These are phyloP conservation scores for Pristionchus arcanus DNA, from an alignment of 2,888 invertebrate genomes.

Conservation along the genomic window DNA sequence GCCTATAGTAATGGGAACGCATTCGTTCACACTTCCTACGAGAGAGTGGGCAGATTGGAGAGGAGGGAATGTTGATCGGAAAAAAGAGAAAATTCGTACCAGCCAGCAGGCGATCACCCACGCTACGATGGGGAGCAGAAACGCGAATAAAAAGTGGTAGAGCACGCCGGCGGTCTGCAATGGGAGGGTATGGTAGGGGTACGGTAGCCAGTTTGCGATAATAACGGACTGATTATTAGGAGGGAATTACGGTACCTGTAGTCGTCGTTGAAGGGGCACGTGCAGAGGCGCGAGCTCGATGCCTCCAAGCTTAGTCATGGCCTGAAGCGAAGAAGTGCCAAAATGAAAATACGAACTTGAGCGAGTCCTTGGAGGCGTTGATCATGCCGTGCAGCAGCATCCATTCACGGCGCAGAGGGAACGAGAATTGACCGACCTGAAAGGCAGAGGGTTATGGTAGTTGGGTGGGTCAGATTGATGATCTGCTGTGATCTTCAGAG, in stretches of 20 bases:
- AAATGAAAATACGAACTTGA: slow-evolving; percentile 29
- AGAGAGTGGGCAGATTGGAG: not conserved
- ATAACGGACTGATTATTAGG: slow-evolving; percentile 81
- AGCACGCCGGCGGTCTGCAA: slow-evolving; percentile 87
- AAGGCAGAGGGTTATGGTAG: not conserved
- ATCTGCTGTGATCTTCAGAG: no score
- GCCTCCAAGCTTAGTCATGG: slow-evolving; percentile 82
- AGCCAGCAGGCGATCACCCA: not conserved
- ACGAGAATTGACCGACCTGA: slow-evolving; percentile 53
- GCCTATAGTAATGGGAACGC: no score
- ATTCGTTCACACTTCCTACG: not conserved
- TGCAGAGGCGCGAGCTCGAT: slow-evolving; percentile 91
- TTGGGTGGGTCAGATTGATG: not conserved
- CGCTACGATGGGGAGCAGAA: slow-evolving; percentile 61
- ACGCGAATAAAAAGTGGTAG: slow-evolving; percentile 86
- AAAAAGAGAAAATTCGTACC: not conserved
- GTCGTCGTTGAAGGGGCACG: slow-evolving; percentile 87
- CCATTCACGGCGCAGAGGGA: slow-evolving; percentile 51
- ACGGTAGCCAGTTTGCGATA: not conserved
- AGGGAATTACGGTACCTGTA: slow-evolving; percentile 78
- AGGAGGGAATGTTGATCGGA: not conserved
- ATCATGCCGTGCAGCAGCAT: slow-evolving; percentile 55
- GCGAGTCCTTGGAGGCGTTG: slow-evolving; percentile 54
- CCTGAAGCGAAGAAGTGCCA: no score
- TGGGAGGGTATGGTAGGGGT: slow-evolving; percentile 80